A percentile compares a stretch with the other conserved stretches of the same genome.
These are phyloP conservation scores for Trichopria drosophilae DNA, from an alignment of 2,888 invertebrate genomes.

Conservation along the genomic window DNA sequence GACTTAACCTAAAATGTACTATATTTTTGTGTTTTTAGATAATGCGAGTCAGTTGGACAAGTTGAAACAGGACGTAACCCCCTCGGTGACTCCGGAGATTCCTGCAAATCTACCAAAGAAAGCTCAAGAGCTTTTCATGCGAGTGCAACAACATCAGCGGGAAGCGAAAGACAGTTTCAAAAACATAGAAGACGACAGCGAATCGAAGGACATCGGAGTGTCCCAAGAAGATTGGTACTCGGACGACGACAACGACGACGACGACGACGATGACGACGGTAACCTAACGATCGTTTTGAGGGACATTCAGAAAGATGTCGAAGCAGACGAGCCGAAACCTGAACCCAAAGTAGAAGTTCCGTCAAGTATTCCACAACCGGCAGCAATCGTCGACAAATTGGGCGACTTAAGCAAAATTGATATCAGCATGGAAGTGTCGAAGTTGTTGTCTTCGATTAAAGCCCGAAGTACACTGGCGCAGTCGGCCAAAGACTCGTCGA, in stretches of 20 bases:
- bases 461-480: conserved; percentile 43
- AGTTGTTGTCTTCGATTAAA: conserved; percentile 66
- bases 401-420: conserved; percentile 75
- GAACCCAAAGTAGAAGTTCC: conserved; percentile 37
- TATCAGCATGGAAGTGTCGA: conserved; percentile 74
- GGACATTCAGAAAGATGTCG: conserved; percentile 70
- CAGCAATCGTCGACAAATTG: conserved; percentile 65
- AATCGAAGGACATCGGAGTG: conserved; percentile 45
- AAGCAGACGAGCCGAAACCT: conserved; percentile 31
- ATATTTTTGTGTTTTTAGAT: no score
- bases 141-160: conserved; percentile 70
- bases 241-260: conserved; percentile 75
- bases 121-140: conserved; percentile 68
- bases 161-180: conserved; percentile 56
- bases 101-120: conserved; percentile 66
- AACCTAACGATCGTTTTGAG: conserved; percentile 70
- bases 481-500: conserved; percentile 14
- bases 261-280: conserved; percentile 54
- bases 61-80: no score
- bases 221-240: conserved; percentile 73
- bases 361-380: conserved; percentile 59
- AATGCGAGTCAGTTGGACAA: no score
- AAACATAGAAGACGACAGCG: conserved; percentile 52
- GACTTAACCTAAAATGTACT: no score
- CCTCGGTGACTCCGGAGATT: conserved; percentile 46